Evolutionary conservation across 2,113 vertebrate genomes (phyloP), one percentile per base, ranked within the genome.

Genomic region (Pelmatolapia mariae): DNA sequence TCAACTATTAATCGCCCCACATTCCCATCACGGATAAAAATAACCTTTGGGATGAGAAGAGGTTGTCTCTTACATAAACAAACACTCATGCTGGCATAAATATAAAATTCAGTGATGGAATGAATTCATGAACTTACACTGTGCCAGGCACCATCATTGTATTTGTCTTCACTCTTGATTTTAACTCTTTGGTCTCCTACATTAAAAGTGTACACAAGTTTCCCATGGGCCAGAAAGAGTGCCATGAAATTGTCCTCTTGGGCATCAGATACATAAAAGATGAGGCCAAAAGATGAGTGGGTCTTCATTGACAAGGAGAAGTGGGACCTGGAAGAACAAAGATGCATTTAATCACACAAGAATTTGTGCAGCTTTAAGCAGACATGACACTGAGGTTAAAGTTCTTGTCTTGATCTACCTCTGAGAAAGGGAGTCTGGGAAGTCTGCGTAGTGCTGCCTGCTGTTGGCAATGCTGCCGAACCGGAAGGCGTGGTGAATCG

Each of bases 261-360:
- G 86, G 95, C 91, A 88, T 98, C 97, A 4, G 98, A 97, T 81
- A 97, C 12, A 50, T 99, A 98, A 92, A 98, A 97, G 90, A 99
- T 97, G 94, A 98, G 97, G 89, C 98, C 98, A 31, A 96, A 97
- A 61, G 97, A 96, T 18, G 98, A 98, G 3, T 96, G 95, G n/a
- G 98, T 99, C 96, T 97, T 98, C 91, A 99, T 90, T 79, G 96
- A 98, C 92, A 99, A 94, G 47, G 98, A 98, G 92, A 99, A 97
- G 86, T 98, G 97, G 91, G 97, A 97, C 95, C 98, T 99, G 93
- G 71, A 45, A 61, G 81, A 26, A 15, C 10, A 29, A 38, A n/a
- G 52, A 53, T 13, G n/a, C 31, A 78, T 82, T 80, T 31, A 78
- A 29, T 16, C 24, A 59, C 61, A 82, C 19, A 86, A 52, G 52